phyloP scores from a whole-genome alignment of 2,113 vertebrate genomes.

The Anarhynchus alexandrinus region DNA sequence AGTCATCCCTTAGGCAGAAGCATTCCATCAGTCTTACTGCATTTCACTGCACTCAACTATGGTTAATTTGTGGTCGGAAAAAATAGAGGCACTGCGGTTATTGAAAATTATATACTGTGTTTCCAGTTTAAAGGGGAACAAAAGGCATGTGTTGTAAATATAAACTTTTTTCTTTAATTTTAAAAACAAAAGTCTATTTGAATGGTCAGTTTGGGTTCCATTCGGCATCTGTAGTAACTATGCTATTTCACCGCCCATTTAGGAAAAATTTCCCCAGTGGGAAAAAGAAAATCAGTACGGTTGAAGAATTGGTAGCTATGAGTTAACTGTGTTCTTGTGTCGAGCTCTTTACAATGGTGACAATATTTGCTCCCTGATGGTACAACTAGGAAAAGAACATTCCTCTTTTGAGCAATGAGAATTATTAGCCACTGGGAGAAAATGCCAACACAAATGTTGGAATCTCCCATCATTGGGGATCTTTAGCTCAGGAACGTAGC shows the following conservation, averaged over 20 bases:
- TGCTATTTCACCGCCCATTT: slow-evolving; percentile 4
- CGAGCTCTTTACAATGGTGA: background rate
- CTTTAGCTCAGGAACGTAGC: background rate
- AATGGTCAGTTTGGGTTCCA: background rate
- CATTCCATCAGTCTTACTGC: slow-evolving; percentile 78
- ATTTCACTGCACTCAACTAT: slow-evolving; percentile 71
- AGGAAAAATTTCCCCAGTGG: background rate
- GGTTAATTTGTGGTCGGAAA: slow-evolving; percentile 81
- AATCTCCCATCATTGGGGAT: background rate
- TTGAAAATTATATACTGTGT: slow-evolving; percentile 74
- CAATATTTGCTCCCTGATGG: background rate
- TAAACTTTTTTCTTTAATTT: background rate
- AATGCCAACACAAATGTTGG: background rate
- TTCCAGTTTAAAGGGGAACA: slow-evolving; percentile 73
- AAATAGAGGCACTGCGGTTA: slow-evolving; percentile 73
- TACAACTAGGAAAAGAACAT: background rate
- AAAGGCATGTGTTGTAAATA: slow-evolving; percentile 67
- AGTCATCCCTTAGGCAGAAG: slow-evolving; percentile 67
- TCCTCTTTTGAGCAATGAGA: background rate
- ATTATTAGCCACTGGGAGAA: background rate
- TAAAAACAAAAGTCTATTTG: background rate
- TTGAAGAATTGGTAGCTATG: background rate
- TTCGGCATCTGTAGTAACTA: background rate
- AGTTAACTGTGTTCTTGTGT: background rate
- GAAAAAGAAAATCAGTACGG: background rate